phyloP scores from a whole-genome alignment of 2,113 vertebrate species.

The Eurystomus gularis region DNA sequence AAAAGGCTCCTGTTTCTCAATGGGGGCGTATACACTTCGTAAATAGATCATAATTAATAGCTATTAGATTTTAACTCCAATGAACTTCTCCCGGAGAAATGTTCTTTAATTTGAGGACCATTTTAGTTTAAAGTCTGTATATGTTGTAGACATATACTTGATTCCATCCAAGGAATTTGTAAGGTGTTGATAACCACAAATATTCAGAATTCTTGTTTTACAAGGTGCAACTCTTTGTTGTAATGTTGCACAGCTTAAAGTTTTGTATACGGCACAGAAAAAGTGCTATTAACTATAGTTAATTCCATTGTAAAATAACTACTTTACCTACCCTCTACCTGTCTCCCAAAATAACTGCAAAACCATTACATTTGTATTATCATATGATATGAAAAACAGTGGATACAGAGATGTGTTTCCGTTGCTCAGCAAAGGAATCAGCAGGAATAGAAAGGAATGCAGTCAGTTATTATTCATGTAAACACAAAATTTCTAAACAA shows the following conservation, averaged over 20 bases:
- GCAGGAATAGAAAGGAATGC: not conserved
- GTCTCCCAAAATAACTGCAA: not conserved
- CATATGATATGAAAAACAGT: not conserved
- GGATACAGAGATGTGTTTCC: not conserved
- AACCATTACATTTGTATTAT: not conserved
- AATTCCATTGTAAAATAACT: not conserved
- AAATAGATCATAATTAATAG: not conserved
- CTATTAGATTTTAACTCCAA: not conserved
- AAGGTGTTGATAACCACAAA: not conserved
- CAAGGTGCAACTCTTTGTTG: not conserved
- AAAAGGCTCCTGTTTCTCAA: not conserved
- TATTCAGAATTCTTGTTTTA: not conserved
- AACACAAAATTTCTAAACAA: not conserved
- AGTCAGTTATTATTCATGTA: not conserved
- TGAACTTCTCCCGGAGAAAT: not conserved
- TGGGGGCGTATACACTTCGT: not conserved
- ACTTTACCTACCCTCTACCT: not conserved
- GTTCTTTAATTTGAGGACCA: not conserved
- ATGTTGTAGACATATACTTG: not conserved
- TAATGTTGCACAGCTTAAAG: not conserved
- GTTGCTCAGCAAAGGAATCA: not conserved
- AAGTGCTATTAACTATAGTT: not conserved
- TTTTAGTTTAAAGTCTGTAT: not conserved
- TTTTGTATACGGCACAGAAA: not conserved
- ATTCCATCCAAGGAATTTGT: not conserved